phyloP scores from a whole-genome alignment of 2,113 vertebrate species.

The Muntiacus reevesi region DNA sequence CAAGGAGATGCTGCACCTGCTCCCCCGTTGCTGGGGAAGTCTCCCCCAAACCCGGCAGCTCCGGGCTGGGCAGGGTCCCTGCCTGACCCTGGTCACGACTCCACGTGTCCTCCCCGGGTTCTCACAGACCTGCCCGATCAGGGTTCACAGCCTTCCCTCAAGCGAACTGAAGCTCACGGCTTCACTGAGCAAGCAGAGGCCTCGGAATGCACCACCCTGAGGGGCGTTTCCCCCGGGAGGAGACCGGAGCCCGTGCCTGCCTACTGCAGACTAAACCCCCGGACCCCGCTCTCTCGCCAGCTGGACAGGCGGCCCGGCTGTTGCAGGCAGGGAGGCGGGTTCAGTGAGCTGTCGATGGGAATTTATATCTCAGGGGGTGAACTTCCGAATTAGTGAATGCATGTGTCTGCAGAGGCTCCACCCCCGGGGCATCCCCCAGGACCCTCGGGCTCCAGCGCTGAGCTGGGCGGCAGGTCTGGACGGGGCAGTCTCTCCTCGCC shows the following conservation, averaged over 20 bases:
- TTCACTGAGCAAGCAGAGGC: neutral
- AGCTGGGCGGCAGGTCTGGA: fast-evolving
- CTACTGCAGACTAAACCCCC: fast-evolving
- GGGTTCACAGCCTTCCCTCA: fast-evolving
- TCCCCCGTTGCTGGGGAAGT: fast-evolving
- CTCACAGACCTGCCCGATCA: neutral
- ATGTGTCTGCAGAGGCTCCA: neutral
- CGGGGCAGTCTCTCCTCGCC: fast-evolving
- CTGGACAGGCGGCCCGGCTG: neutral
- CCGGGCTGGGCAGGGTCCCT: fast-evolving
- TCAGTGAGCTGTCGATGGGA: fast-evolving
- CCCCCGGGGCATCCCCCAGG: fast-evolving
- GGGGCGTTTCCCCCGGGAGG: neutral
- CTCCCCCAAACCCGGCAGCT: too few relatives aligned
- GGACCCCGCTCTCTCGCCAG: fast-evolving
- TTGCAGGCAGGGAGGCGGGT: fast-evolving
- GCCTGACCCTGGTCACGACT: too few relatives aligned
- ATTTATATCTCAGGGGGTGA: fast-evolving
- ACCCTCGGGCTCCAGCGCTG: fast-evolving
- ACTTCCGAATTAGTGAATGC: fast-evolving
- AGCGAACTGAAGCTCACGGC: neutral
- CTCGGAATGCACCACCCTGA: fast-evolving
- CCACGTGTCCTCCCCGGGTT: fast-evolving
- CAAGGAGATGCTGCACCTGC: fast-evolving
- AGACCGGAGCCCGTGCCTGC: fast-evolving